A percentile compares a stretch with the other conserved stretches of the same genome.
Conservation (phyloP, 1,140 invertebrate genomes). For the Drosophila ogumai region DNA sequence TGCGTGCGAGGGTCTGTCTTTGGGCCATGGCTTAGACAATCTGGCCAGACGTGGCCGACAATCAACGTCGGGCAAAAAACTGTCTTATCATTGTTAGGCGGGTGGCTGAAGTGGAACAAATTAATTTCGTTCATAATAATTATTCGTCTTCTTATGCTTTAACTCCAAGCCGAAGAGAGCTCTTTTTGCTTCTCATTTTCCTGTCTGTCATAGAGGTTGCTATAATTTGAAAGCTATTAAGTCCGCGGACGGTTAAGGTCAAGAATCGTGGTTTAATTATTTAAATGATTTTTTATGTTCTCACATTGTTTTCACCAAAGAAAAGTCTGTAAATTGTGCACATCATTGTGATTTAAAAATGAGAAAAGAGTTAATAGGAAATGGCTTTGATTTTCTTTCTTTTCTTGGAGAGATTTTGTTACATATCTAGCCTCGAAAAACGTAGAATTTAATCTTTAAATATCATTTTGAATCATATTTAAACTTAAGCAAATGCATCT, state of each 20-base stretch:
- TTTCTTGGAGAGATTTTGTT: not conserved
- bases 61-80: slow-evolving; percentile 37
- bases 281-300: slow-evolving; percentile 62
- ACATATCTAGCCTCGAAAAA: too few species aligned
- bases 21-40: slow-evolving; percentile 67
- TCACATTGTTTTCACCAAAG: not conserved
- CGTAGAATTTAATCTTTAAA: not conserved
- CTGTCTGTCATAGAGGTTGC: slow-evolving; percentile 55
- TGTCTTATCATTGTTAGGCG: slow-evolving; percentile 79
- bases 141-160: slow-evolving; percentile 29
- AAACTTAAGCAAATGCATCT: slow-evolving; percentile 3
- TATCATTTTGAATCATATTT: not conserved
- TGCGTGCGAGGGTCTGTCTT: slow-evolving; percentile 8
- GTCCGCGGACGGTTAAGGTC: slow-evolving; percentile 53
- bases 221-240: slow-evolving; percentile 74
- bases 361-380: not conserved
- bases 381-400: not conserved
- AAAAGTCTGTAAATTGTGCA: slow-evolving; percentile 36
- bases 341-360: slow-evolving; percentile 30
- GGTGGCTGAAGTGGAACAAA: slow-evolving; percentile 82
- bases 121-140: slow-evolving; percentile 79
- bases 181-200: slow-evolving; percentile 14
- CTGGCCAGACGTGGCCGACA: slow-evolving; percentile 46
- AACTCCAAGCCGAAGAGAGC: not conserved
- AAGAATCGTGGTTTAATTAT: slow-evolving; percentile 74